Conservation (phyloP, 2,113 vertebrate genomes). For the Machaerirhynchus nigripectus region DNA sequence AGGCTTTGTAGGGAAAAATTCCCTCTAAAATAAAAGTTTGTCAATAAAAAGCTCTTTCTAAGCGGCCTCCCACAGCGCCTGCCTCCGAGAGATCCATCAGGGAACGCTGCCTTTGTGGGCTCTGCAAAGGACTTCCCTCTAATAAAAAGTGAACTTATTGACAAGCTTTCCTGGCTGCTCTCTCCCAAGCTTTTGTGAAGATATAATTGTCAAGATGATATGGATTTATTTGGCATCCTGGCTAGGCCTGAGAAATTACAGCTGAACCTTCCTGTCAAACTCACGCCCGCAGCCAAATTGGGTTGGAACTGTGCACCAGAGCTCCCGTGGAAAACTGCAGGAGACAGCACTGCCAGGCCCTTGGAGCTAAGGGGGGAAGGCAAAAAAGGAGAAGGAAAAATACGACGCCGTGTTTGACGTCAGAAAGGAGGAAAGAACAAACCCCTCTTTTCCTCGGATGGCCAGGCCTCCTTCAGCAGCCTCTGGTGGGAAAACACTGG, state of each 20-base stretch:
- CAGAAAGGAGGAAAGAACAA: not conserved
- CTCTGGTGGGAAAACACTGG: not conserved
- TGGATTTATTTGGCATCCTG: conserved; percentile 35
- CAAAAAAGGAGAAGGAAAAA: no score
- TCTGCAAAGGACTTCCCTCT: not conserved
- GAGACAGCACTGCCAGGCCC: not conserved
- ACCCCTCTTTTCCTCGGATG: rapidly evolving
- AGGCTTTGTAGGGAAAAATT: not conserved
- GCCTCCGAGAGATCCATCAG: not conserved
- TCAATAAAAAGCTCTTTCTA: conserved; percentile 12
- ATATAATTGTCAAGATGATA: conserved; percentile 37
- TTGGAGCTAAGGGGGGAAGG: rapidly evolving
- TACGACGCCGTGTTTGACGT: not conserved
- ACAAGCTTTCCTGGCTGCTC: not conserved
- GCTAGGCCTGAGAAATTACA: conserved; percentile 4
- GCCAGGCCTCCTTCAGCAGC: not conserved
- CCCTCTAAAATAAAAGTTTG: not conserved
- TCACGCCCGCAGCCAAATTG: not conserved
- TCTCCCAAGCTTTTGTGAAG: conserved; percentile 11
- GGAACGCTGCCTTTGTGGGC: not conserved
- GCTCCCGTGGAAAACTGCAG: not conserved
- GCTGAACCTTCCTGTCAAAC: not conserved
- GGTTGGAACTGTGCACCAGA: not conserved
- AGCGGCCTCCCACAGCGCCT: not conserved
- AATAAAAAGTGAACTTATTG: not conserved